A percentile compares a stretch with the other conserved stretches of the same genome.
Conservation (phyloP, 2,888 invertebrate species). For the Ceratothoa steindachneri region DNA sequence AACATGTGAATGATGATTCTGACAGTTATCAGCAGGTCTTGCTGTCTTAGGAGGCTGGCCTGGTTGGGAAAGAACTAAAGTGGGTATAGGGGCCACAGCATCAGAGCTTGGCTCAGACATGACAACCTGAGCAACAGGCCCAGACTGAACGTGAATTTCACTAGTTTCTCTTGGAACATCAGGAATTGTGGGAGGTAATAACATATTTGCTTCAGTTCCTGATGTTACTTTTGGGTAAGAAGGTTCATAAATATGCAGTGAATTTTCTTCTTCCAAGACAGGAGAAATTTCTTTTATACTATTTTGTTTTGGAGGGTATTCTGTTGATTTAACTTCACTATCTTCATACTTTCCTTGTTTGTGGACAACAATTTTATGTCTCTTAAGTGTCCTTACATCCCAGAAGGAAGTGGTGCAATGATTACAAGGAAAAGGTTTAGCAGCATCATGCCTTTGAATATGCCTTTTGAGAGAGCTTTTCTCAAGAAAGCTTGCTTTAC, state of each 20-base stretch:
- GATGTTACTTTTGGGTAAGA: conserved; percentile 15
- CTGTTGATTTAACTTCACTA: conserved; percentile 4
- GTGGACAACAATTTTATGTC: conserved; percentile 42
- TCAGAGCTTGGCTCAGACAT: neutral
- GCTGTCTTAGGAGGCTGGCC: conserved; percentile 40
- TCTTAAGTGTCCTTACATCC: conserved; percentile 37
- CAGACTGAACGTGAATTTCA: conserved; percentile 24
- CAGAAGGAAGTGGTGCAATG: conserved; percentile 35
- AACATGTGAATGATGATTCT: conserved; percentile 40
- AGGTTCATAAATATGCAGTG: conserved; percentile 29
- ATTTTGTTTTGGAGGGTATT: conserved; percentile 17
- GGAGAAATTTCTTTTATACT: neutral
- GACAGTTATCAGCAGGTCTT: conserved; percentile 40
- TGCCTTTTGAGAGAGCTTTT: conserved; percentile 38
- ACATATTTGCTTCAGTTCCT: neutral
- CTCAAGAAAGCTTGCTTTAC: conserved; percentile 33
- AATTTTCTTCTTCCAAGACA: conserved; percentile 15
- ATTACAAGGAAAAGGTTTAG: conserved; percentile 31
- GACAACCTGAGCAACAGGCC: conserved; percentile 21
- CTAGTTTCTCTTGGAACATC: neutral
- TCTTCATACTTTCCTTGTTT: conserved; percentile 32
- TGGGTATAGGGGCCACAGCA: conserved; percentile 19
- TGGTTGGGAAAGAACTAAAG: conserved; percentile 34
- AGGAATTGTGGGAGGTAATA: neutral
- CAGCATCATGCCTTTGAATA: conserved; percentile 30